These are phyloP conservation scores for Barbus barbus DNA, from an alignment of 2,113 vertebrate genomes.

Conservation along the genomic window DNA sequence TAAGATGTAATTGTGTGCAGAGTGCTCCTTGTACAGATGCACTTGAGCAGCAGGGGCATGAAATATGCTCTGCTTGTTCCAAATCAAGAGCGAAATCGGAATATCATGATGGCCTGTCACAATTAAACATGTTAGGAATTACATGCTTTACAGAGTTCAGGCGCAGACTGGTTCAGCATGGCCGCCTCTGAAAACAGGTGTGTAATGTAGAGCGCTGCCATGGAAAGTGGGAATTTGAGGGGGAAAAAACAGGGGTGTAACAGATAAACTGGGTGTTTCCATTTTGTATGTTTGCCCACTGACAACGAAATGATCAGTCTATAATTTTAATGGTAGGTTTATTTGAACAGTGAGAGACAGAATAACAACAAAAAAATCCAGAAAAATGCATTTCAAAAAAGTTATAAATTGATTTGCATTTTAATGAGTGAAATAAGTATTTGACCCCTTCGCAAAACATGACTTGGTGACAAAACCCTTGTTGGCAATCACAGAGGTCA, in stretches of 20 bases:
- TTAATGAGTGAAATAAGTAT: too few relatives aligned
- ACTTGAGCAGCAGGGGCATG: conserved; percentile 29
- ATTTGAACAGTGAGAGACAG: too few relatives aligned
- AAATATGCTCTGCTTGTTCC: conserved; percentile 46
- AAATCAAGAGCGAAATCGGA: conserved; percentile 42
- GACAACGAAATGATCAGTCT: too few relatives aligned
- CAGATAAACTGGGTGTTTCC: conserved; percentile 8
- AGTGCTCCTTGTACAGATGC: conserved; percentile 40
- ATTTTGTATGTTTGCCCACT: too few relatives aligned
- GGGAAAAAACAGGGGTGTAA: background rate
- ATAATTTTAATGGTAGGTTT: too few relatives aligned
- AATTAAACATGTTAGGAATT: conserved; percentile 46
- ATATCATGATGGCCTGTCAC: conserved; percentile 39
- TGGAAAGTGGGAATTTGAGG: conserved; percentile 19
- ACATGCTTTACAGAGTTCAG: conserved; percentile 43
- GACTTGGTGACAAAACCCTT: too few relatives aligned
- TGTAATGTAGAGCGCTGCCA: conserved; percentile 31
- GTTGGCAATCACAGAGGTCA: too few relatives aligned
- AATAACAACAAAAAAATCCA: too few relatives aligned
- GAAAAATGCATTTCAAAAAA: too few relatives aligned
- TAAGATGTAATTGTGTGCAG: conserved; percentile 59
- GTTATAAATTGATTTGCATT: too few relatives aligned
- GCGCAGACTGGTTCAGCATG: conserved; percentile 20
- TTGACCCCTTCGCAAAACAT: too few relatives aligned
- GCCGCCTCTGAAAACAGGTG: conserved; percentile 35